These are phyloP conservation scores for Pogonognathellus flavescens DNA, from an alignment of 1,140 invertebrate genomes.

Conservation along the genomic window DNA sequence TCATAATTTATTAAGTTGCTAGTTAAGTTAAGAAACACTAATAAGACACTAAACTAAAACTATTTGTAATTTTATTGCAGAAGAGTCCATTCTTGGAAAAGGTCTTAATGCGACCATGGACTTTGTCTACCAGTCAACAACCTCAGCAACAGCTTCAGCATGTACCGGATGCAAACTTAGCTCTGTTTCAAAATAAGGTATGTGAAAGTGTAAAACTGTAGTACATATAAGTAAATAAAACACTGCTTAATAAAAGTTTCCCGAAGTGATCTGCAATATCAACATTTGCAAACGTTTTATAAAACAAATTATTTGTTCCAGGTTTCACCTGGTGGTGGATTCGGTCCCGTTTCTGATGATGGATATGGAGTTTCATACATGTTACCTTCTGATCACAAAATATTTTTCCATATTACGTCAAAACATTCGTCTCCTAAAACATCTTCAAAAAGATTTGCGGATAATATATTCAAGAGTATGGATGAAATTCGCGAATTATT, in stretches of 20 bases:
- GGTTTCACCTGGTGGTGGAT: slow-evolving; percentile 72
- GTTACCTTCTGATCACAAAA: slow-evolving; percentile 72
- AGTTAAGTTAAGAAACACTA: too few relatives aligned
- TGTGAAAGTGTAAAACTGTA: too few relatives aligned
- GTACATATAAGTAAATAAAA: too few relatives aligned
- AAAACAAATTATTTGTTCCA: slow-evolving; percentile 58
- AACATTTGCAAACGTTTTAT: background rate
- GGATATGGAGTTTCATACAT: slow-evolving; percentile 75
- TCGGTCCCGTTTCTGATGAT: slow-evolving; percentile 73
- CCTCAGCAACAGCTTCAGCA: slow-evolving; percentile 73
- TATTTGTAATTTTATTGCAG: slow-evolving; percentile 67
- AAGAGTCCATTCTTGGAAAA: slow-evolving; percentile 72
- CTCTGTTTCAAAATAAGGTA: slow-evolving; percentile 70
- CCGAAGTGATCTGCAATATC: too few relatives aligned
- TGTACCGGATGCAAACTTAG: slow-evolving; percentile 71
- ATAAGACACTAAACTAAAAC: too few relatives aligned
- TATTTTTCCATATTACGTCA: slow-evolving; percentile 74
- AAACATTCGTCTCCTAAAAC: slow-evolving; percentile 71
- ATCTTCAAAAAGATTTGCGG: slow-evolving; percentile 70
- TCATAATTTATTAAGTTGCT: too few relatives aligned
- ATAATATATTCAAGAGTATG: slow-evolving; percentile 71
- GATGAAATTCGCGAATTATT: slow-evolving; percentile 69
- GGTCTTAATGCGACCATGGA: slow-evolving; percentile 73
- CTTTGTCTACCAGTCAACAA: slow-evolving; percentile 73
- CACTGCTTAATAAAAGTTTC: too few relatives aligned